Conservation (phyloP, 1,140 invertebrate species). For the Reticulitermes speratus region DNA sequence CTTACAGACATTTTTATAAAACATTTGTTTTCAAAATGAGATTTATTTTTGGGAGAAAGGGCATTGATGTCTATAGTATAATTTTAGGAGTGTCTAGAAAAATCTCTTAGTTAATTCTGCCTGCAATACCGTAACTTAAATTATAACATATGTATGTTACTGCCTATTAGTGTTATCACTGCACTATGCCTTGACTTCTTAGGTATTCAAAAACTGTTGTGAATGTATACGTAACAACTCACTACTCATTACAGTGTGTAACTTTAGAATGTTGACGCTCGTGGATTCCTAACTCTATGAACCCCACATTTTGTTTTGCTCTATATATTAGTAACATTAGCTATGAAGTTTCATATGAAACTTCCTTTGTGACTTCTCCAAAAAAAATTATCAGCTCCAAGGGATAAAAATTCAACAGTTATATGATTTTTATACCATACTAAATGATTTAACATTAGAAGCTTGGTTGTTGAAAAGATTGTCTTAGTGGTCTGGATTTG, state of each 20-base stretch:
- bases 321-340: background rate
- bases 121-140: background rate
- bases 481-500: no score
- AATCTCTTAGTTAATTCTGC: no score
- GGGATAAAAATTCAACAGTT: no score
- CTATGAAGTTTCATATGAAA: background rate
- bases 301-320: background rate
- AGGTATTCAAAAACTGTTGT: background rate
- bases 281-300: background rate
- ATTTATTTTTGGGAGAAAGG: no score
- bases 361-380: background rate
- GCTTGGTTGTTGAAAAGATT: no score
- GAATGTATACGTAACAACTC: background rate
- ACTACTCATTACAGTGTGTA: background rate
- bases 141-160: background rate
- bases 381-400: no score
- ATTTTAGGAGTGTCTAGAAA: no score
- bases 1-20: no score
- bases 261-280: conserved; percentile 9
- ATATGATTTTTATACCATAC: no score
- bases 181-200: background rate
- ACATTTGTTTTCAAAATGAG: no score
- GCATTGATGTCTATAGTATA: no score
- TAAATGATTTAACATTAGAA: no score
- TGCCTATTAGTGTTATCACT: background rate